Conservation (phyloP, 2,113 vertebrate genomes). For the Oreochromis tanganicae region DNA sequence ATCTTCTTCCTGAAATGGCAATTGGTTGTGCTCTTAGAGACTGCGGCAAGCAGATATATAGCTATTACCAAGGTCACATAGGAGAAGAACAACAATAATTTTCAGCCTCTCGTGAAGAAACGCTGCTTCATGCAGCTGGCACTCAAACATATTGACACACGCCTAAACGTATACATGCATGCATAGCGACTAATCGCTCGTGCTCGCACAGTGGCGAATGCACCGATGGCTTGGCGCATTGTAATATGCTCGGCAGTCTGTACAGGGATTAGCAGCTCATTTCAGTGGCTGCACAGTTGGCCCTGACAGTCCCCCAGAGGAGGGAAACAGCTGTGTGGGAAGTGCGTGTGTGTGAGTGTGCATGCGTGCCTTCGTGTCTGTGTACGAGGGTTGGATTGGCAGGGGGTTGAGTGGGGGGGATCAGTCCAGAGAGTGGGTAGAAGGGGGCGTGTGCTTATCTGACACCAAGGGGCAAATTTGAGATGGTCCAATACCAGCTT, state of each 20-base stretch:
- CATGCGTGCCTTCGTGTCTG: not conserved
- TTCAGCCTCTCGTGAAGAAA: constrained; percentile 30
- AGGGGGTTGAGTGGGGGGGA: not conserved
- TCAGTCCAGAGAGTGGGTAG: not conserved
- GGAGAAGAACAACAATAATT: constrained; percentile 45
- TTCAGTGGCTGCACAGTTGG: constrained; percentile 66
- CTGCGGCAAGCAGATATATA: constrained; percentile 16
- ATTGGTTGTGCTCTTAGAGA: constrained; percentile 5
- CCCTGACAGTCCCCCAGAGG: constrained; percentile 53
- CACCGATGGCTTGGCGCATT: constrained; percentile 39
- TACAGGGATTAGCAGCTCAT: constrained; percentile 73
- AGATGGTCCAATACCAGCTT: constrained; percentile 62
- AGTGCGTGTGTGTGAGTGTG: not conserved
- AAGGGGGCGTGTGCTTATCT: constrained; percentile 48
- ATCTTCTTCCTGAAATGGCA: constrained; percentile 9
- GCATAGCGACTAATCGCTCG: not conserved
- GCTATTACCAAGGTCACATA: constrained; percentile 46
- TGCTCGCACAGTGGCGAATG: constrained; percentile 20
- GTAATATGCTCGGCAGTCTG: constrained; percentile 61
- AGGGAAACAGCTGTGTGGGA: constrained; percentile 51
- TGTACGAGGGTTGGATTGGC: not conserved
- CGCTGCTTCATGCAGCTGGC: constrained; percentile 23
- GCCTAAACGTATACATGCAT: constrained; percentile 9
- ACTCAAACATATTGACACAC: constrained; percentile 52
- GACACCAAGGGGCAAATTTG: constrained; percentile 65